Percentiles rank a stretch among this genome's conserved stretches.
These are phyloP conservation scores for Centropus unirufus DNA, from an alignment of 2,113 vertebrate genomes.

Conservation along the genomic window DNA sequence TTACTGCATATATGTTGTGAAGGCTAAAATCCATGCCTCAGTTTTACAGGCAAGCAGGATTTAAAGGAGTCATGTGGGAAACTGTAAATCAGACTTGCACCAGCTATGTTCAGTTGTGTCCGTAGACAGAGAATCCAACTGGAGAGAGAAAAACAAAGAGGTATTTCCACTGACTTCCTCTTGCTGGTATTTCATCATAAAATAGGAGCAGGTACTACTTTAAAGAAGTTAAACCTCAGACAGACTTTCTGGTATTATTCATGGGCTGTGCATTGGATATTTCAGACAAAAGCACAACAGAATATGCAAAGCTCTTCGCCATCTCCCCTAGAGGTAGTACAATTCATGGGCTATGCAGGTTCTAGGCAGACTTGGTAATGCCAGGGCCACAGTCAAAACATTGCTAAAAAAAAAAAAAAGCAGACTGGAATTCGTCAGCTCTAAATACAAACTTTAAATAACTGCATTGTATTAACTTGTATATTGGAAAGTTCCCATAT, in stretches of 20 bases:
- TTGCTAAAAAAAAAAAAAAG: no score
- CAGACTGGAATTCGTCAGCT: neutral
- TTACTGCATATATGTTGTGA: neutral
- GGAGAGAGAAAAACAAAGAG: neutral
- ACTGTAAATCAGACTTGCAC: neutral
- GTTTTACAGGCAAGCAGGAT: neutral
- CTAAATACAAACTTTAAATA: neutral
- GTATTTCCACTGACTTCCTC: neutral
- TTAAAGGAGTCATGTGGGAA: neutral
- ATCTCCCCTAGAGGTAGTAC: neutral
- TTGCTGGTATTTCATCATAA: neutral
- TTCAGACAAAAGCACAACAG: neutral
- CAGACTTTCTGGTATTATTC: neutral
- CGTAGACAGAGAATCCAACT: neutral
- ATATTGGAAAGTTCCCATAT: neutral
- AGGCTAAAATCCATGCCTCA: neutral
- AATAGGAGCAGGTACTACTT: neutral
- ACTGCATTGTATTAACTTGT: neutral
- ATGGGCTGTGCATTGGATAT: neutral
- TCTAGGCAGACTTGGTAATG: neutral
- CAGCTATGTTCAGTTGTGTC: neutral
- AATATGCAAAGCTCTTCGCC: neutral
- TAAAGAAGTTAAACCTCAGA: neutral
- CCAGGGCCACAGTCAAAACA: neutral
- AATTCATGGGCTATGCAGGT: neutral